Percentiles rank a stretch among this genome's conserved stretches.
phyloP scores from a whole-genome alignment of 2,113 vertebrate genomes.

The Hemibagrus wyckioides region DNA sequence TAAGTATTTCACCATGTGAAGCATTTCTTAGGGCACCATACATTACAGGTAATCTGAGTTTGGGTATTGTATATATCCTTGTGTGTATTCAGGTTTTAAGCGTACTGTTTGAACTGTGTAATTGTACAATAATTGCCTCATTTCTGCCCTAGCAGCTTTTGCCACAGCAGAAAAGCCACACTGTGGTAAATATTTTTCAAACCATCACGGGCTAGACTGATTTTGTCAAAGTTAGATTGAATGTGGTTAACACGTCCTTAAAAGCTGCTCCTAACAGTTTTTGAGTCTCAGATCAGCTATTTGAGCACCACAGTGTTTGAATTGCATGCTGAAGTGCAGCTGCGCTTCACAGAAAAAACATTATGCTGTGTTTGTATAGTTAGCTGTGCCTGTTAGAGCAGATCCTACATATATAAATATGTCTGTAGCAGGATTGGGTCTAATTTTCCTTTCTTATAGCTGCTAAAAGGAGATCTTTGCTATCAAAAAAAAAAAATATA shows the following conservation, averaged over 20 bases:
- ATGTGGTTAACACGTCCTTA: conserved; percentile 50
- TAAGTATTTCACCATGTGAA: not conserved
- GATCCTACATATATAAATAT: conserved; percentile 42
- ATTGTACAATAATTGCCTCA: conserved; percentile 28
- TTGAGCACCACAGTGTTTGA: conserved; percentile 42
- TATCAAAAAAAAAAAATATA: conserved; percentile 10
- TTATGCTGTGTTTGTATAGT: conserved; percentile 38
- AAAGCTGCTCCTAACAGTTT: conserved; percentile 19
- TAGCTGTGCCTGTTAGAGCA: conserved; percentile 5
- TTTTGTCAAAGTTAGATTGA: conserved; percentile 36
- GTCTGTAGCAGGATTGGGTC: conserved; percentile 22
- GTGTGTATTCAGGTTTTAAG: conserved; percentile 16
- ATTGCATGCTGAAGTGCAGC: conserved; percentile 33
- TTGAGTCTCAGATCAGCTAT: conserved; percentile 27
- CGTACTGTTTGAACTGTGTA: conserved; percentile 23
- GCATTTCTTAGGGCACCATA: not conserved
- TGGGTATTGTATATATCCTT: not conserved
- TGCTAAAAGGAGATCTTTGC: conserved; percentile 10
- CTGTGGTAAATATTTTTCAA: conserved; percentile 41
- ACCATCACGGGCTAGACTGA: conserved; percentile 41
- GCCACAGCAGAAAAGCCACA: conserved; percentile 33
- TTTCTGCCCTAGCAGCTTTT: conserved; percentile 21
- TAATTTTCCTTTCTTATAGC: conserved; percentile 37
- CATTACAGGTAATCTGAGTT: conserved; percentile 16
- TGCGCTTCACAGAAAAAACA: conserved; percentile 25